Percentiles rank a stretch among this genome's conserved stretches.
phyloP scores from a whole-genome alignment of 2,797 vertebrate species.

The Acrossocheilus fasciatus region DNA sequence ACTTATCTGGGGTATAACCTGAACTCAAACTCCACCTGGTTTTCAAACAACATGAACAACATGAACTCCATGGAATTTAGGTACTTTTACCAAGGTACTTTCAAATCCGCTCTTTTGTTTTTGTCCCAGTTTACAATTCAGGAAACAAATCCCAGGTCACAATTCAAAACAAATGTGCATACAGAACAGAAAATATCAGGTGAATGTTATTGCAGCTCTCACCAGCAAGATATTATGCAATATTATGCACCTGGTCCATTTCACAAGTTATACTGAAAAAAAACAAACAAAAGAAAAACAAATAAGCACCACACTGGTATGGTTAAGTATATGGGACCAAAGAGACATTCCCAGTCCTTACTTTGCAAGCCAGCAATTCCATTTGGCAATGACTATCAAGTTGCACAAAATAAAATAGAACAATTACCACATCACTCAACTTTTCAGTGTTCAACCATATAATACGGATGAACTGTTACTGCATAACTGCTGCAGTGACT shows the following conservation, averaged over 20 bases:
- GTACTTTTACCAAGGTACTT: neutral
- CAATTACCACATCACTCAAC: neutral
- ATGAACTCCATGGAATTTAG: neutral
- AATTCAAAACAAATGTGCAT: neutral
- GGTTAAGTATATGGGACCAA: neutral
- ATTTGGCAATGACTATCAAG: neutral
- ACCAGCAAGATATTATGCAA: neutral
- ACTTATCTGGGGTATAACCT: neutral
- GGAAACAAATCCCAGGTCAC: neutral
- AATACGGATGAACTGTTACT: neutral
- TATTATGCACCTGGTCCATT: neutral
- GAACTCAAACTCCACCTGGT: neutral
- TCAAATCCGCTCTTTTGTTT: neutral
- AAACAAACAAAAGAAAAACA: neutral
- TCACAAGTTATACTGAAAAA: neutral
- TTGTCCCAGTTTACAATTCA: neutral
- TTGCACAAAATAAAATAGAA: neutral
- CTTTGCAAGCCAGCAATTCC: neutral
- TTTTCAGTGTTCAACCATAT: slow-evolving; percentile 1
- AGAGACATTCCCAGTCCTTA: neutral
- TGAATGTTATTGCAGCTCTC: neutral
- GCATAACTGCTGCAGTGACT: neutral
- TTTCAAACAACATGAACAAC: neutral
- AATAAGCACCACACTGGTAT: neutral
- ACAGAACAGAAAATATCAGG: neutral